A percentile compares a stretch with the other conserved stretches of the same genome.
Evolutionary conservation across 2,113 vertebrate genomes (phyloP).

Genomic region (Corythornis vintsioides): DNA sequence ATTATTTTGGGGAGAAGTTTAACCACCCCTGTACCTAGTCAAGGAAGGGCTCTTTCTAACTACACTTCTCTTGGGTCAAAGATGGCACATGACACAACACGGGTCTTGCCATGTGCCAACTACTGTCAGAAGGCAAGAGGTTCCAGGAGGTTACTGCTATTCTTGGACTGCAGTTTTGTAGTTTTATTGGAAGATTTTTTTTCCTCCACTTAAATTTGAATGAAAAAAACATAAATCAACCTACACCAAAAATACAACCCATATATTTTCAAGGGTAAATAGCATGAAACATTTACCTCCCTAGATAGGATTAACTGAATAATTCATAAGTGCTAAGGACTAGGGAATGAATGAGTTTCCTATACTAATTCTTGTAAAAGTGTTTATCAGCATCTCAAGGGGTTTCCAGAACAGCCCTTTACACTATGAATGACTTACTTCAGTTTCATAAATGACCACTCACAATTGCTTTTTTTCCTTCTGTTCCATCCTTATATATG

Average conservation of each 20-base stretch:
- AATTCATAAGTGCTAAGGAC: conserved; percentile 1
- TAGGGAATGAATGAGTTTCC: neutral
- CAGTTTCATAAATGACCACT: neutral
- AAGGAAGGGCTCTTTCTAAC: neutral
- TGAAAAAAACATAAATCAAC: neutral
- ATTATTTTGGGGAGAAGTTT: neutral
- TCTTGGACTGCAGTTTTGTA: conserved; percentile 10
- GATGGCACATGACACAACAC: neutral
- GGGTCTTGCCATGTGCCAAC: neutral
- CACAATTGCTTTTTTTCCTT: neutral
- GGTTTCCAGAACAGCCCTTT: neutral
- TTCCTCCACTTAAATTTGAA: neutral
- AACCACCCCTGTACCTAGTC: neutral
- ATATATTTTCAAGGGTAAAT: neutral
- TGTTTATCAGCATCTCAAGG: neutral
- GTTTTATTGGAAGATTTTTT: neutral
- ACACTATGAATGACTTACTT: neutral
- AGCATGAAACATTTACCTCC: neutral
- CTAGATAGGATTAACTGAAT: neutral
- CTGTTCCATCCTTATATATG: neutral
- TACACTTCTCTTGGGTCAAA: neutral
- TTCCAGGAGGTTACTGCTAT: conserved; percentile 10
- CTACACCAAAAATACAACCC: neutral
- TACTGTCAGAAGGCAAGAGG: neutral
- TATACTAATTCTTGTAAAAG: neutral